A percentile compares a stretch with the other conserved stretches of the same genome.
These are phyloP conservation scores for Xylota segnis DNA, from an alignment of 2,888 invertebrate species.

Conservation along the genomic window DNA sequence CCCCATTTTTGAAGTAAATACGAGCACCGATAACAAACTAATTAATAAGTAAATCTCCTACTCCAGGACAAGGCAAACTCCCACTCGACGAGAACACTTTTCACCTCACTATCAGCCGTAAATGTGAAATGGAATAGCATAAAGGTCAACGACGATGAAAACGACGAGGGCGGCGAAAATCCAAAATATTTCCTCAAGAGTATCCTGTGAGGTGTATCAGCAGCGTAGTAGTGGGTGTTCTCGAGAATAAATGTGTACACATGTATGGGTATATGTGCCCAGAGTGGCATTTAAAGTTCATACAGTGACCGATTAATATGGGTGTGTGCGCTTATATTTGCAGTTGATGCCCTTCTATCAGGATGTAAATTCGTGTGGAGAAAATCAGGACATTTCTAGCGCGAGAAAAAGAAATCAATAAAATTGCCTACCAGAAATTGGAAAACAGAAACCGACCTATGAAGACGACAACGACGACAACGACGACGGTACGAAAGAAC, in stretches of 20 bases:
- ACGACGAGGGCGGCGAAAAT: slow-evolving; percentile 14
- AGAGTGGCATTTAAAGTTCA: slow-evolving; percentile 60
- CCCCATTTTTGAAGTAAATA: neutral
- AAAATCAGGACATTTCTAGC: slow-evolving; percentile 27
- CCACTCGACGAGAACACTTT: slow-evolving; percentile 26
- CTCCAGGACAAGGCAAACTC: slow-evolving; percentile 15
- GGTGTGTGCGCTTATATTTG: neutral
- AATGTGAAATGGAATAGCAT: slow-evolving; percentile 48
- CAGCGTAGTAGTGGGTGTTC: slow-evolving; percentile 13
- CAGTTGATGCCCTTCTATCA: slow-evolving; percentile 21
- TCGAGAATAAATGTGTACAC: slow-evolving; percentile 8
- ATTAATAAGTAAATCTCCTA: slow-evolving; percentile 51
- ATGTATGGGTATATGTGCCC: neutral
- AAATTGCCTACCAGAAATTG: slow-evolving; percentile 12
- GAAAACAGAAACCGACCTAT: neutral
- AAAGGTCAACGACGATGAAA: slow-evolving; percentile 48
- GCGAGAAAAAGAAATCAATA: slow-evolving; percentile 42
- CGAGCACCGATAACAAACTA: slow-evolving; percentile 48
- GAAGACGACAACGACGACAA: too few relatives aligned
- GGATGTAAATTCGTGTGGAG: slow-evolving; percentile 22
- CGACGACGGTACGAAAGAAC: neutral
- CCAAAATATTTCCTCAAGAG: slow-evolving; percentile 20
- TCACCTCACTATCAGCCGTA: slow-evolving; percentile 28
- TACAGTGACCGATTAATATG: slow-evolving; percentile 23
- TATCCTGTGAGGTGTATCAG: slow-evolving; percentile 17